Evolutionary conservation across 2,797 vertebrate species (phyloP), one percentile per base, ranked within the genome.

Genomic region (Aeoliscus strigatus): DNA sequence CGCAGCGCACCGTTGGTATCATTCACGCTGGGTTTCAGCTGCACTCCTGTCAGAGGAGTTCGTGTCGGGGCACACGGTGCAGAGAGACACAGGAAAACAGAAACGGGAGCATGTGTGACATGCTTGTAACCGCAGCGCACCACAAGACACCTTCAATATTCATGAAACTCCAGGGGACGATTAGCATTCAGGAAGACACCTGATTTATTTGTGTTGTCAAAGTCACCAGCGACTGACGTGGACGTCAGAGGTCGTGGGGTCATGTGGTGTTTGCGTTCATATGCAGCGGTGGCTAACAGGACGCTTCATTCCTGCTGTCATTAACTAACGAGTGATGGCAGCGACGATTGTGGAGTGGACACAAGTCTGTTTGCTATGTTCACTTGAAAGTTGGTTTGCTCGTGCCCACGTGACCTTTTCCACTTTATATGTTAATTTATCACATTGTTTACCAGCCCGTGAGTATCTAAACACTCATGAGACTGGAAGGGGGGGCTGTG

Each of bases 371-470:
- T 58, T 39, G 67, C 52, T 57, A 33, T 68, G 73, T 63, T 66
- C 35, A 45, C 45, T 38, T 11, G 24, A 36, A 78, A 73, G 60
- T 83, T 77, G 76, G 73, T 77, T 81, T 79, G 76, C 64, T 75
- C 45, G 5, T 38, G 71, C 68, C 78, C 63, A 49, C 39, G 60
- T 25, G 68, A 76, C 78, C 67, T 65, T 83, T 82, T 80, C 75
- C 80, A 80, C 81, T 86, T 82, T 83, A 82, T 85, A 85, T 85
- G 82, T 79, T 83, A 85, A 85, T 83, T 77, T 79, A 71, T 42
- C 52, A 76, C 74, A 81, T 77, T 82, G 83, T 83, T 83, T 84
- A 83, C 80, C 66, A 66, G 70, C 70, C 73, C 64, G 26, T 80
- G 74, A 75, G 69, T 70, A 66, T 72, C 67, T 66, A 78, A 82